A percentile compares a stretch with the other conserved stretches of the same genome.
Conservation (phyloP, 2,797 vertebrate genomes). For the Ctenochaetus hawaiiensis region DNA sequence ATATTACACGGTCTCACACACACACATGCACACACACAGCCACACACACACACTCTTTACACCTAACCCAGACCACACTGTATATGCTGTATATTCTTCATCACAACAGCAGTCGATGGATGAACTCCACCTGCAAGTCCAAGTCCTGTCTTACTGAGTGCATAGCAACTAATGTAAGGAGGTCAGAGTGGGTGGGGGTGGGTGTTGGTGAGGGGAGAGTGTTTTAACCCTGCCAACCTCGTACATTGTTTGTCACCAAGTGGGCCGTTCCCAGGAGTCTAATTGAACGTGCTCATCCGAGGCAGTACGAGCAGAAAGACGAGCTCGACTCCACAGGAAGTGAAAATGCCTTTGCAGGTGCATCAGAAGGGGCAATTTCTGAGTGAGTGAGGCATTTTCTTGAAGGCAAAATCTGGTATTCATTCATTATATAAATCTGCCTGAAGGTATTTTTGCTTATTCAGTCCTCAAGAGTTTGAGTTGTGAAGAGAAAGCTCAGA, state of each 20-base stretch:
- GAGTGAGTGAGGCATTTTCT: not conserved
- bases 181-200: not conserved
- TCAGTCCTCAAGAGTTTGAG: not conserved
- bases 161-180: conserved; percentile 40
- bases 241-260: conserved; percentile 53
- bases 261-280: conserved; percentile 66
- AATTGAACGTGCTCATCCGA: conserved; percentile 24
- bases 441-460: not conserved
- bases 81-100: not conserved
- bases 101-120: conserved; percentile 19
- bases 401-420: not conserved
- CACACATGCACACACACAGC: conserved; percentile 6
- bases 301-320: conserved; percentile 33
- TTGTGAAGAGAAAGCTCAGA: not conserved
- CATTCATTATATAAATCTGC: not conserved
- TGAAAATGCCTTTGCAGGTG: conserved; percentile 33
- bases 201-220: not conserved
- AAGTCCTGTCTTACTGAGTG: conserved; percentile 12
- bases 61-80: not conserved
- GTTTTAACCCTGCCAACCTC: conserved; percentile 30
- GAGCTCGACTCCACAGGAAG: conserved; percentile 30
- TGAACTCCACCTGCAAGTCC: conserved; percentile 18
- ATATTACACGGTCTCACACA: conserved; percentile 26
- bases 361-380: not conserved
- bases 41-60: not conserved